These are phyloP conservation scores for Dasysyrphus tricinctus DNA, from an alignment of 2,888 invertebrate genomes.

Conservation along the genomic window DNA sequence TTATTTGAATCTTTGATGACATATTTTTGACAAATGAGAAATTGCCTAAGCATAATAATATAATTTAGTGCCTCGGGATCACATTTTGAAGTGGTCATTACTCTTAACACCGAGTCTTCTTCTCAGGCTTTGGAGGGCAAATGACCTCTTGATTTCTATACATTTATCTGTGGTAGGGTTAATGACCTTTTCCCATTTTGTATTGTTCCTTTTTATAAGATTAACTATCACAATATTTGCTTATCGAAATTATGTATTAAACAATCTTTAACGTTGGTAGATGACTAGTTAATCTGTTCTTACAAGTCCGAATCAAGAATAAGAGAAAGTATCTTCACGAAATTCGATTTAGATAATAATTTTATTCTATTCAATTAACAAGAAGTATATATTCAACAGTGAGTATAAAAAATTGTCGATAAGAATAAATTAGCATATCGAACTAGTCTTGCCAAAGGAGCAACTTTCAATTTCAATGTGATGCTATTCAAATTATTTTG, in stretches of 20 bases:
- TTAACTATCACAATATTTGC: background rate
- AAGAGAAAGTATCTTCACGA: background rate
- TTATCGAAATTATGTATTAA: too few relatives aligned
- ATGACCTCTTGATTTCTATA: background rate
- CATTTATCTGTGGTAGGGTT: background rate
- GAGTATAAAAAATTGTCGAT: background rate
- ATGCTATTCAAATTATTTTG: conserved; percentile 29
- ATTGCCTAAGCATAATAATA: background rate
- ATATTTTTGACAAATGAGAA: too few relatives aligned
- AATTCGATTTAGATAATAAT: background rate
- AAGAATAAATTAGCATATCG: conserved; percentile 49
- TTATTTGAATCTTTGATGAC: too few relatives aligned
- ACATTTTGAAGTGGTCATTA: background rate
- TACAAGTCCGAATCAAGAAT: background rate
- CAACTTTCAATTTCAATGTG: conserved; percentile 65
- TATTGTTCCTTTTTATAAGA: background rate
- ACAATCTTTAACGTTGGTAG: background rate
- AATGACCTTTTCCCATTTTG: background rate
- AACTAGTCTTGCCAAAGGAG: conserved; percentile 13
- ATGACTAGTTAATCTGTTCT: background rate
- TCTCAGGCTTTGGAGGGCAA: background rate
- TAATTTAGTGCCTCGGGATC: background rate
- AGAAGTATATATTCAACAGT: background rate
- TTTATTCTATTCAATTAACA: background rate
- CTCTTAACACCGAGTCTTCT: background rate